phyloP scores from a whole-genome alignment of 2,113 vertebrate genomes.

The Colistium nudipinnis region DNA sequence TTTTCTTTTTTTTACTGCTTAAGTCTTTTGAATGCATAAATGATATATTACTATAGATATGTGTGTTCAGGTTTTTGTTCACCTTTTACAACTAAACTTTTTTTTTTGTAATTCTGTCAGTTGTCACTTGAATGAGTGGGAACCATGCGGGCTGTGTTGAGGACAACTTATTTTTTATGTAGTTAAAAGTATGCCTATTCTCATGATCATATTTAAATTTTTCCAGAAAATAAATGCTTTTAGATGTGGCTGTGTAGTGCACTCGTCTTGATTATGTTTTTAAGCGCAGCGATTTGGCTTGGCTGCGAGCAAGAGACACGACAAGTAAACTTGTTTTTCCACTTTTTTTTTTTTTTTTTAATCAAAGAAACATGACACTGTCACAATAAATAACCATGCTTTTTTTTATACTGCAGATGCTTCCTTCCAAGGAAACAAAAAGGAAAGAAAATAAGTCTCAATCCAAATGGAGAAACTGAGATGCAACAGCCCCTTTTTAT shows the following conservation, averaged over 20 bases:
- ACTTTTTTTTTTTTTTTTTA: conserved; percentile 79
- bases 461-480: conserved; percentile 64
- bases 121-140: conserved; percentile 38
- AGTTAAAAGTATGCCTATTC: conserved; percentile 68
- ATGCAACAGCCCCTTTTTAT: conserved; percentile 60
- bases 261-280: conserved; percentile 38
- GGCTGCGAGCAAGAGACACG: neutral
- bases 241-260: conserved; percentile 78
- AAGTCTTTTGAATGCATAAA: conserved; percentile 55
- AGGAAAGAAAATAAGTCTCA: conserved; percentile 49
- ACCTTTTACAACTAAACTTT: conserved; percentile 51
- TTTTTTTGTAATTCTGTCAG: conserved; percentile 53
- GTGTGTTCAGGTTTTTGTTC: conserved; percentile 50
- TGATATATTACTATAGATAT: conserved; percentile 48
- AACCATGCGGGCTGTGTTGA: conserved; percentile 26
- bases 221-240: conserved; percentile 93
- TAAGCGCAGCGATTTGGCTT: neutral
- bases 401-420: conserved; percentile 73
- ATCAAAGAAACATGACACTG: conserved; percentile 84
- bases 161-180: conserved; percentile 47
- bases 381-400: conserved; percentile 88
- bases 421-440: conserved; percentile 53
- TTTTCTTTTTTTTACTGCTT: conserved; percentile 33
- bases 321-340: conserved; percentile 29
- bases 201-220: conserved; percentile 89